Base-by-base conservation (phyloP, 2,888 invertebrate species). In the Zaprionus obscuricornis region DNA sequence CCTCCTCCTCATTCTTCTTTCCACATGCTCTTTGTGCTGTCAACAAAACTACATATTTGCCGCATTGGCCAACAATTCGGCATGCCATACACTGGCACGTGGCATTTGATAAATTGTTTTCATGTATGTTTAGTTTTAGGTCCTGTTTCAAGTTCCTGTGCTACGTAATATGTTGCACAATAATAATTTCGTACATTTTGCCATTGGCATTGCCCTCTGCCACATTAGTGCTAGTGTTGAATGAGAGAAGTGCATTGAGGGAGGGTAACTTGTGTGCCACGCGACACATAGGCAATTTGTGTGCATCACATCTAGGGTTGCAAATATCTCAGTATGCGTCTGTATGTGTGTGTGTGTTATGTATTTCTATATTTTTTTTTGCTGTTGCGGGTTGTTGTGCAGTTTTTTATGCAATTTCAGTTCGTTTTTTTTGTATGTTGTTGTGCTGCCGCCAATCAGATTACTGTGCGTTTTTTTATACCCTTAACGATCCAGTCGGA, bases 331-430 rank as follows among this genome's bases (percentile, higher is more conserved):
- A 46, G 17, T 33, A 27, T 24, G 20, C 24, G 17, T 8, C n/a
- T 1, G 16, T 11, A 5, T 13, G 7, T 20, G 10, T 40, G 39
- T 20, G 36, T 16, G 43, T 24, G 47, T 40, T n/a, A 36, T 31
- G 26, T 11, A 20, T 27, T 14, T 22, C 43, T 50, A 16, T 22
- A 33, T 24, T 34, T 52, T 34, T 56, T 24, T 31, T 24, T n/a
- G 3, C 3, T 36, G 22, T 49, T n/a, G 63, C 57, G 56, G 51
- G 39, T 43, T 74, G 56, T 37, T 55, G 11, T 82, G 74, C 74
- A 66, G 47, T 82, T 82, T 85, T 79, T 82, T 77, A 77, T 73
- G 63, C 65, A 62, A 45, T 72, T 74, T 83, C 57, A n/a, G n/a
- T 71, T 66, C 31, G 10, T 36, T 14, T 27, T 39, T 16, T 63